Conservation (phyloP, 2,113 vertebrate species). For the Paralichthys olivaceus region DNA sequence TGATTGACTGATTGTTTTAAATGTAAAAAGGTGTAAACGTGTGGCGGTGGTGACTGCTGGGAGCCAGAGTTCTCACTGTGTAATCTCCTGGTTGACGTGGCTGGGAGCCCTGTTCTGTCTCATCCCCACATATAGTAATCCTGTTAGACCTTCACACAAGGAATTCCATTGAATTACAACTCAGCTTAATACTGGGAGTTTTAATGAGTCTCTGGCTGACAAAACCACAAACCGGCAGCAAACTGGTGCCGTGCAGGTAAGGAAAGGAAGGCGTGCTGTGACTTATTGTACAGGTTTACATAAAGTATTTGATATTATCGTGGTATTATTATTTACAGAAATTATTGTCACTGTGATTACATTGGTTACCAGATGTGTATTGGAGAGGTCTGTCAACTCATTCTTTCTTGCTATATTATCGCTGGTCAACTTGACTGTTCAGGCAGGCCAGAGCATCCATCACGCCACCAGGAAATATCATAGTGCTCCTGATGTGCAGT, state of each 20-base stretch:
- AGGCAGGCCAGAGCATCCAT: no score
- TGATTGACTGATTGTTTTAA: neutral
- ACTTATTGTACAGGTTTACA: no score
- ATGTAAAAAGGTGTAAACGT: neutral
- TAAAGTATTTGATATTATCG: no score
- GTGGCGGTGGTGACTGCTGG: neutral
- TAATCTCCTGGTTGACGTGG: neutral
- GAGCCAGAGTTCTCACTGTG: neutral
- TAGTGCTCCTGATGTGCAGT: no score
- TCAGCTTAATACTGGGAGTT: neutral
- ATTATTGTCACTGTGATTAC: no score
- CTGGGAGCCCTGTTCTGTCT: neutral
- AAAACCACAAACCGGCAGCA: neutral
- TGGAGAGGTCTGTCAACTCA: no score
- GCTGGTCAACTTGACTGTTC: no score
- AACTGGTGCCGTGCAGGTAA: neutral
- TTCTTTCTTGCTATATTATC: no score
- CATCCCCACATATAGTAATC: neutral
- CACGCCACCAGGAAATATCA: no score
- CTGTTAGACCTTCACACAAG: constrained; percentile 7
- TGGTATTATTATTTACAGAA: no score
- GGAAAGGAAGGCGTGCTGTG: neutral
- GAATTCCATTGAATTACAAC: neutral
- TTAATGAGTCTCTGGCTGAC: neutral
- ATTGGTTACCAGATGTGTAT: no score